phyloP scores from a whole-genome alignment of 2,797 vertebrate genomes.

The Lacerta agilis region DNA sequence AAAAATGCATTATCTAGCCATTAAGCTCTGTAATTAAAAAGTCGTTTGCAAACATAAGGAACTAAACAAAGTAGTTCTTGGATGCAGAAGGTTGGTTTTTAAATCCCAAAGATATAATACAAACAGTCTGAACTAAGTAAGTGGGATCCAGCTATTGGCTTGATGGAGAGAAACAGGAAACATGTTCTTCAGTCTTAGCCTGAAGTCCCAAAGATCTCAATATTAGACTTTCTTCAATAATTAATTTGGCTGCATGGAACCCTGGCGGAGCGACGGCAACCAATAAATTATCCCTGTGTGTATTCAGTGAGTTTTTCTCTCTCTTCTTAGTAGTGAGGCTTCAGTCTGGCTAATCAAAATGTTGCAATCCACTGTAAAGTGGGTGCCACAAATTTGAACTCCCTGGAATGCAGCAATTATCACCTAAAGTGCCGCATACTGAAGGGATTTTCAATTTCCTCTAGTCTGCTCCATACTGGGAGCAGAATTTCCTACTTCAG shows the following conservation, averaged over 20 bases:
- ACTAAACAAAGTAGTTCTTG: neutral
- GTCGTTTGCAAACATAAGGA: neutral
- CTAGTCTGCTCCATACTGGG: conserved; percentile 3
- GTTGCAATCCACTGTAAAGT: conserved; percentile 20
- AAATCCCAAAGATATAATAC: neutral
- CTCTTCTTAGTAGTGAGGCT: conserved; percentile 3
- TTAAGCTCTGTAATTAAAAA: conserved; percentile 23
- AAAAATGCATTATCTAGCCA: conserved; percentile 7
- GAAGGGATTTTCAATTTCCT: conserved; percentile 42
- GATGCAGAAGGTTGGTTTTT: neutral
- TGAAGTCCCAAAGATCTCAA: neutral
- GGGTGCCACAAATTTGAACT: conserved; percentile 29
- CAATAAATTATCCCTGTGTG: conserved; percentile 17
- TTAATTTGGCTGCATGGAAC: neutral
- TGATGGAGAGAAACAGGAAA: neutral
- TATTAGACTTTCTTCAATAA: conserved; percentile 10
- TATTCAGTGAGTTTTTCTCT: conserved; percentile 16
- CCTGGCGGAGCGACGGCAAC: neutral
- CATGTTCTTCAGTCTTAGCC: neutral
- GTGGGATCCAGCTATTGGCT: neutral
- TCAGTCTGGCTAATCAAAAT: conserved; percentile 21
- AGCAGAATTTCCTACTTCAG: conserved; percentile 13
- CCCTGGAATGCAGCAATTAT: conserved; percentile 31
- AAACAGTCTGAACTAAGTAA: neutral
- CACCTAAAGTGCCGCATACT: conserved; percentile 24